Percentiles rank a stretch among this genome's conserved stretches.
Evolutionary conservation across 1,140 invertebrate genomes (phyloP).

Genomic region (Andricus grossulariae): DNA sequence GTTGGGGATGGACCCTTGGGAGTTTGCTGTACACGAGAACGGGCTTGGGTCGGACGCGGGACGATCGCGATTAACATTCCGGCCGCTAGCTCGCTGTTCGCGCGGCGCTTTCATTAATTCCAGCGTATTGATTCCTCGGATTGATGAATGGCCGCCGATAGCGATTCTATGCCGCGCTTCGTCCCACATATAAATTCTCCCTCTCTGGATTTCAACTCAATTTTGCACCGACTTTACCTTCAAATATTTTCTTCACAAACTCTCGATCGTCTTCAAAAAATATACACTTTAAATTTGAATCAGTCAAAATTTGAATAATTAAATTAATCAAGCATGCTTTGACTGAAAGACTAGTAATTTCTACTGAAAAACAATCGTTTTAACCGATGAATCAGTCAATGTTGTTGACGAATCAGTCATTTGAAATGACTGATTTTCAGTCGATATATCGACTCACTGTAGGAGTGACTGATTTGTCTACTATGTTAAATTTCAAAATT

Average conservation of each 20-base stretch:
- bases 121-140: slow-evolving; percentile 76
- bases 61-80: slow-evolving; percentile 77
- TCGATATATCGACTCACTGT: too few relatives aligned
- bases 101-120: slow-evolving; percentile 77
- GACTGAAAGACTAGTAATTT: too few relatives aligned
- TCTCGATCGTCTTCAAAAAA: too few relatives aligned
- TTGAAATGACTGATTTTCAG: too few relatives aligned
- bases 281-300: too few relatives aligned
- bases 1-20: slow-evolving; percentile 68
- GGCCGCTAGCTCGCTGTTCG: slow-evolving; percentile 75
- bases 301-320: too few relatives aligned
- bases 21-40: slow-evolving; percentile 70
- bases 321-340: too few relatives aligned
- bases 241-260: slow-evolving; percentile 28
- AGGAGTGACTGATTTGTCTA: too few relatives aligned
- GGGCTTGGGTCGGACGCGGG: slow-evolving; percentile 68
- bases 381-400: too few relatives aligned
- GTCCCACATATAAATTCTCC: slow-evolving; percentile 68
- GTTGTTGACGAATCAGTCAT: too few relatives aligned
- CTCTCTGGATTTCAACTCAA: slow-evolving; percentile 67
- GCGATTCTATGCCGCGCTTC: slow-evolving; percentile 71
- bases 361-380: too few relatives aligned
- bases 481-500: too few relatives aligned
- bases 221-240: slow-evolving; percentile 52
- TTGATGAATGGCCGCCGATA: slow-evolving; percentile 77